Percentiles rank a stretch among this genome's conserved stretches.
Evolutionary conservation across 1,140 invertebrate genomes (phyloP).

Genomic region (Telenomus remus): DNA sequence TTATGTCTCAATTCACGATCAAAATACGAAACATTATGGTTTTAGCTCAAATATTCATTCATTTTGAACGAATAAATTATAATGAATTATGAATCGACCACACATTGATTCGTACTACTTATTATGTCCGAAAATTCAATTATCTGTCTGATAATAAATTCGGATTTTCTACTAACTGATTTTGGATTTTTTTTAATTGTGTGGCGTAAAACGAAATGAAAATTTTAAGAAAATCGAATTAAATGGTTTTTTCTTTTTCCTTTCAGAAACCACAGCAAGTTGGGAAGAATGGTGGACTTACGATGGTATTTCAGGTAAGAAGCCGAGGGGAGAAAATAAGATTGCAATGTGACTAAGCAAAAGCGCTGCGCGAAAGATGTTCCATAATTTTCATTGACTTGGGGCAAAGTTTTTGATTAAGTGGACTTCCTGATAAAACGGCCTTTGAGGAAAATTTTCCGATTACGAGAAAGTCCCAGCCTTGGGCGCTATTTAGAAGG

Average conservation of each 20-base stretch:
- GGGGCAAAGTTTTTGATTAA: constrained; percentile 46
- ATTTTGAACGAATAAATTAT: too few species aligned
- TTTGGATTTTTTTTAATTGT: too few species aligned
- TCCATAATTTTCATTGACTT: constrained; percentile 31
- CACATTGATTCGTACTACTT: too few species aligned
- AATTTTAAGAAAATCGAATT: too few species aligned
- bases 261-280: constrained; percentile 75
- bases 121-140: too few species aligned
- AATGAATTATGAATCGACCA: too few species aligned
- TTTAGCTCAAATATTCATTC: too few species aligned
- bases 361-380: constrained; percentile 9
- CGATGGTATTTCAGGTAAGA: constrained; percentile 81
- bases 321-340: constrained; percentile 18
- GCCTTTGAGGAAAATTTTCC: constrained; percentile 23
- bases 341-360: constrained; percentile 21
- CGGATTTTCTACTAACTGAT: too few species aligned
- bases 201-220: too few species aligned
- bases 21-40: background rate
- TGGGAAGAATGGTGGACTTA: constrained; percentile 84
- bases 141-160: too few species aligned
- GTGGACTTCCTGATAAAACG: constrained; percentile 23
- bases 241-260: constrained; percentile 36
- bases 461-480: constrained; percentile 36
- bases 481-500: constrained; percentile 34
- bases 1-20: constrained; percentile 13